phyloP scores from a whole-genome alignment of 2,888 invertebrate species.

The Tetragnatha montana region DNA sequence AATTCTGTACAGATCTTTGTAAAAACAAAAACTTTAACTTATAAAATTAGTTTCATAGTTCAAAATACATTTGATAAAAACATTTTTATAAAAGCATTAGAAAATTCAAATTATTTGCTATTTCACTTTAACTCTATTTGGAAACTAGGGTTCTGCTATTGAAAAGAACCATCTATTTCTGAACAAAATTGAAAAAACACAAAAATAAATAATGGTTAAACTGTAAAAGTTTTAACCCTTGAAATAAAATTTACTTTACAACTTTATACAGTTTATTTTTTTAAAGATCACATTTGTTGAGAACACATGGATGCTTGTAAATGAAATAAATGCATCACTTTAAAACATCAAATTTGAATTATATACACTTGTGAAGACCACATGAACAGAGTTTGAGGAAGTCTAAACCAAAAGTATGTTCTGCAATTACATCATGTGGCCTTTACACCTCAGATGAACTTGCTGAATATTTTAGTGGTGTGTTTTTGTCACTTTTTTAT shows the following conservation, averaged over 20 bases:
- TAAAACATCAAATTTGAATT: too few species aligned
- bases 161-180: background rate
- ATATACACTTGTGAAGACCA: too few species aligned
- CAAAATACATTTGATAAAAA: slow-evolving; percentile 5
- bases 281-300: too few species aligned
- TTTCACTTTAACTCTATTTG: background rate
- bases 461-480: too few species aligned
- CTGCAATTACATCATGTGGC: too few species aligned
- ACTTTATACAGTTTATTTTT: background rate
- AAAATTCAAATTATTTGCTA: slow-evolving; percentile 21
- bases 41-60: slow-evolving; percentile 21
- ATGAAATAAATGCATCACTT: too few species aligned
- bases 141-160: background rate
- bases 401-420: too few species aligned
- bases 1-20: slow-evolving; percentile 2
- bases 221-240: background rate
- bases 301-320: too few species aligned
- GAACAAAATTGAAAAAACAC: background rate
- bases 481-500: too few species aligned
- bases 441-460: too few species aligned
- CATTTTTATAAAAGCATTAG: background rate
- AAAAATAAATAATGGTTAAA: slow-evolving; percentile 19
- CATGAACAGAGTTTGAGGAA: too few species aligned
- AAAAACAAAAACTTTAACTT: slow-evolving; percentile 17
- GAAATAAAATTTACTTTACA: background rate